Evolutionary conservation across 2,113 vertebrate genomes (phyloP).

Genomic region (Toxotes jaculatrix): DNA sequence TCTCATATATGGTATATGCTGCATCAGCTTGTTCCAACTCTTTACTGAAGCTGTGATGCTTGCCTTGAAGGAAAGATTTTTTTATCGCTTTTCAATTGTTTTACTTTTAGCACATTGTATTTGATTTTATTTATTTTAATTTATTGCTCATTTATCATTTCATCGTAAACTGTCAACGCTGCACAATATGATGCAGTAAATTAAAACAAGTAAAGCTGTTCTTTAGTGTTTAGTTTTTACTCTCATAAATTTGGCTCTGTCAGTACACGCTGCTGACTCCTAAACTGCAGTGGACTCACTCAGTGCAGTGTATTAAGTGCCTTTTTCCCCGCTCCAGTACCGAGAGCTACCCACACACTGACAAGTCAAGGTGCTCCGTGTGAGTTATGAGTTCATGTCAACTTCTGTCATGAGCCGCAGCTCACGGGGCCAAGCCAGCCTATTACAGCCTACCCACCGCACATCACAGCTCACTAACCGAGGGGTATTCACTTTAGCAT

Average conservation of each 20-base stretch:
- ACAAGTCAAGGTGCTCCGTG: slow-evolving; percentile 61
- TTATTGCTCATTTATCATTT: not conserved
- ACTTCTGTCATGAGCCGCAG: slow-evolving; percentile 52
- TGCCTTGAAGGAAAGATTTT: not conserved
- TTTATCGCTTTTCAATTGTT: not conserved
- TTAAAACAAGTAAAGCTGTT: too few species aligned
- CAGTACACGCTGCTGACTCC: not conserved
- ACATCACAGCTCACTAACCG: slow-evolving; percentile 58
- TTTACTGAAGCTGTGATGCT: slow-evolving; percentile 5
- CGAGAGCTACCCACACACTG: slow-evolving; percentile 54
- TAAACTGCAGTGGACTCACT: not conserved
- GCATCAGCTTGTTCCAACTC: not conserved
- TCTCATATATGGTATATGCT: too few species aligned
- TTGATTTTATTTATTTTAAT: not conserved
- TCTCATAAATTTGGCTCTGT: not conserved
- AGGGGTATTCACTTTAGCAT: slow-evolving; percentile 61
- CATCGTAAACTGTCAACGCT: not conserved
- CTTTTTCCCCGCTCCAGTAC: slow-evolving; percentile 38
- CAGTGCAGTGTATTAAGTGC: slow-evolving; percentile 46
- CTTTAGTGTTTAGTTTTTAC: not conserved
- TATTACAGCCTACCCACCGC: slow-evolving; percentile 37
- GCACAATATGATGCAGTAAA: not conserved
- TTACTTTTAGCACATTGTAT: not conserved
- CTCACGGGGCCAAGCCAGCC: slow-evolving; percentile 46
- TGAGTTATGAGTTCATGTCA: slow-evolving; percentile 68